phyloP scores from a whole-genome alignment of 2,113 vertebrate species.

The Pluvianellus socialis region DNA sequence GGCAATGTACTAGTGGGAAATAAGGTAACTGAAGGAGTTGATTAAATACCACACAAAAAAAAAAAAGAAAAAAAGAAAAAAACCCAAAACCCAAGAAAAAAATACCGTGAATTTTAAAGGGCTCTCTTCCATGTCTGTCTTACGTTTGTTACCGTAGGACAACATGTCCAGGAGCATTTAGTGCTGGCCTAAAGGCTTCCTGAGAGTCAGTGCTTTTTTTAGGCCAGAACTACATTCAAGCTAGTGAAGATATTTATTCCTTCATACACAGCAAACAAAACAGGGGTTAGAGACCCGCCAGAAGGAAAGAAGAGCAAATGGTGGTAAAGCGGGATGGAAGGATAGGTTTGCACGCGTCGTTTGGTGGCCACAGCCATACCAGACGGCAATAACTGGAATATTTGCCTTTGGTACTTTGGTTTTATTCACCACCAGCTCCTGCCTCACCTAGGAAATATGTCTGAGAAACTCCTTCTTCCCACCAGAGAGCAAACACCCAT shows the following conservation, averaged over 20 bases:
- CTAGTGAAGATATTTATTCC: not conserved
- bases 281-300: not conserved
- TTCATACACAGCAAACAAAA: not conserved
- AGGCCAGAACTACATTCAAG: not conserved
- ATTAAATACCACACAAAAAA: not conserved
- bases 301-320: not conserved
- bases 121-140: not conserved
- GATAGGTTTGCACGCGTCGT: not conserved
- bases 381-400: not conserved
- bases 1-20: not conserved
- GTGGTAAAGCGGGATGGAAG: not conserved
- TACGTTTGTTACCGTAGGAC: not conserved
- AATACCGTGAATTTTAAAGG: not conserved
- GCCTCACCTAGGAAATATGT: not conserved
- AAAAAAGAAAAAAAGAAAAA: too few relatives aligned
- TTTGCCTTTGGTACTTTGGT: not conserved
- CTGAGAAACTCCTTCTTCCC: slow-evolving; percentile 49
- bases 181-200: not conserved
- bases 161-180: not conserved
- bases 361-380: not conserved
- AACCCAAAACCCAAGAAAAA: not conserved
- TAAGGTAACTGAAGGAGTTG: not conserved
- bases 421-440: not conserved
- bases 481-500: not conserved
- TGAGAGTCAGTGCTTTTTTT: not conserved